Evolutionary conservation across 2,797 vertebrate genomes (phyloP).

Genomic region (Cirrhinus molitorella): DNA sequence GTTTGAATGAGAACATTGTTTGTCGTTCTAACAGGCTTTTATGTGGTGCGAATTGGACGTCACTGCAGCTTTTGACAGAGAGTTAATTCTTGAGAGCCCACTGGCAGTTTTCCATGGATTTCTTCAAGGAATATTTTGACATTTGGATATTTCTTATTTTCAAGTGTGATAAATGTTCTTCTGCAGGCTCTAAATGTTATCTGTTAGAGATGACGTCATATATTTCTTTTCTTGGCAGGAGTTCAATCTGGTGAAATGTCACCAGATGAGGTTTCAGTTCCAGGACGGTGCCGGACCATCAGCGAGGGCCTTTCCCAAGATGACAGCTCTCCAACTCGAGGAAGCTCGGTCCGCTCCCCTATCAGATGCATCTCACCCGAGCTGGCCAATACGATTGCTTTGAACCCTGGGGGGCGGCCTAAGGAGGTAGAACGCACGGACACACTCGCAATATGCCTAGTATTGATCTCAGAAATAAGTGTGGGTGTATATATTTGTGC

Average conservation of each 20-base stretch:
- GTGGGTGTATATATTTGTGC: slow-evolving; percentile 11
- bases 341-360: slow-evolving; percentile 86
- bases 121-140: slow-evolving; percentile 39
- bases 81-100: slow-evolving; percentile 29
- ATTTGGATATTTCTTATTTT: not conserved
- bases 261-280: slow-evolving; percentile 74
- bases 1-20: slow-evolving; percentile 53
- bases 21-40: slow-evolving; percentile 13
- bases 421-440: slow-evolving; percentile 86
- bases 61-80: slow-evolving; percentile 24
- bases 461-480: slow-evolving; percentile 5
- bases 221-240: slow-evolving; percentile 73
- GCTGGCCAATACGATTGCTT: slow-evolving; percentile 91
- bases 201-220: not conserved
- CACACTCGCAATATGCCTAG: not conserved
- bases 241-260: slow-evolving; percentile 83
- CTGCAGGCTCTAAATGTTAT: not conserved
- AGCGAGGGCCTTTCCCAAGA: slow-evolving; percentile 89
- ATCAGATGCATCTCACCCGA: slow-evolving; percentile 93
- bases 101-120: slow-evolving; percentile 50
- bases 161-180: slow-evolving; percentile 2
- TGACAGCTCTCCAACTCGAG: slow-evolving; percentile 72
- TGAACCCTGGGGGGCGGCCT: slow-evolving; percentile 96
- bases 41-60: slow-evolving; percentile 32
- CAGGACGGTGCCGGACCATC: slow-evolving; percentile 77